phyloP scores from a whole-genome alignment of 2,888 invertebrate genomes.

The Sarcophaga rosellei region DNA sequence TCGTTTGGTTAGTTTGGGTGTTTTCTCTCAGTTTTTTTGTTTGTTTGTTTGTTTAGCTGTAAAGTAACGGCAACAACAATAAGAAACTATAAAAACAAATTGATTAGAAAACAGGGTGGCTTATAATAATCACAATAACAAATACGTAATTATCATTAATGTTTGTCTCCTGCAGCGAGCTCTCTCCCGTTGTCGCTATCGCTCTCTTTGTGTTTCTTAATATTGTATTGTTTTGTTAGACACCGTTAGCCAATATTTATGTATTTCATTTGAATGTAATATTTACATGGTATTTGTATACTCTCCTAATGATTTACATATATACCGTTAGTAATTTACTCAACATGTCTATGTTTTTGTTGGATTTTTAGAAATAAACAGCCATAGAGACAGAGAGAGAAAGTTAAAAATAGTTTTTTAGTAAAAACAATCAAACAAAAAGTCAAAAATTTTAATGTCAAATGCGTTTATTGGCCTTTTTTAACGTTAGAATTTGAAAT shows the following conservation, averaged over 20 bases:
- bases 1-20: slow-evolving; percentile 34
- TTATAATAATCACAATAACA: neutral
- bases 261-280: too few relatives aligned
- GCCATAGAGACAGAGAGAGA: too few relatives aligned
- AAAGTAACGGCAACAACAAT: slow-evolving; percentile 4
- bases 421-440: slow-evolving; percentile 11
- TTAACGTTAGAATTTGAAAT: neutral
- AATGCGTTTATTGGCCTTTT: slow-evolving; percentile 72
- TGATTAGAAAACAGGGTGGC: slow-evolving; percentile 48
- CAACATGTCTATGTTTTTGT: too few relatives aligned
- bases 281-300: too few relatives aligned
- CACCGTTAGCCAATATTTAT: too few relatives aligned
- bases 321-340: too few relatives aligned
- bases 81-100: slow-evolving; percentile 8
- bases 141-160: neutral
- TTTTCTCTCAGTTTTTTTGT: neutral
- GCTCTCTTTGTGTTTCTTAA: neutral
- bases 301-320: too few relatives aligned
- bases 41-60: slow-evolving; percentile 2
- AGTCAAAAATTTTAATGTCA: slow-evolving; percentile 68
- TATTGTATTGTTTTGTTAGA: too few relatives aligned
- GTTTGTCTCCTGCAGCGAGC: neutral
- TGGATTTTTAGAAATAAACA: too few relatives aligned
- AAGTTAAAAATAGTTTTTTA: slow-evolving; percentile 7
- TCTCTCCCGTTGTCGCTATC: slow-evolving; percentile 30